These are phyloP conservation scores for Otocyon megalotis DNA, from an alignment of 2,113 vertebrate genomes.

Conservation along the genomic window DNA sequence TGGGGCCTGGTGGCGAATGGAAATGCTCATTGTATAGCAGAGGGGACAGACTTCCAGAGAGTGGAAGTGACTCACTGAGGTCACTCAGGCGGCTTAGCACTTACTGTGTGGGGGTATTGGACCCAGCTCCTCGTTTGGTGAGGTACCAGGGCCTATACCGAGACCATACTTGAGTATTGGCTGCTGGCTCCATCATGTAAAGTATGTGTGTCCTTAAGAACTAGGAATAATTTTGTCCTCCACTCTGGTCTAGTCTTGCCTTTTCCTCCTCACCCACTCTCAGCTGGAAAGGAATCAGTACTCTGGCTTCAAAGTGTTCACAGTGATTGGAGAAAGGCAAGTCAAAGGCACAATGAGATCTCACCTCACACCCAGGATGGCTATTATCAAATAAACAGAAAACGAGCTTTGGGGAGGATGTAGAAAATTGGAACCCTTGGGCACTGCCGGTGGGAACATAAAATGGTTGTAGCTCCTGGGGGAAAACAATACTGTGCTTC, in stretches of 20 bases:
- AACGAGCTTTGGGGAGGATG: neutral
- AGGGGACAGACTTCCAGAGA: neutral
- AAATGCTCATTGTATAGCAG: neutral
- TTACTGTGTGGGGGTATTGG: neutral
- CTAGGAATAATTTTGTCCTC: neutral
- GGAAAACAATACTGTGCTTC: neutral
- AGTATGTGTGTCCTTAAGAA: neutral
- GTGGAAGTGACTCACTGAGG: neutral
- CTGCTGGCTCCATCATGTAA: fast-evolving
- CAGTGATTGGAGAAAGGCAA: neutral
- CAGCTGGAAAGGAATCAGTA: neutral
- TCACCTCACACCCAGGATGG: neutral
- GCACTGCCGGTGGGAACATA: too few relatives aligned
- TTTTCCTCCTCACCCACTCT: too few relatives aligned
- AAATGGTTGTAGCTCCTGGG: neutral
- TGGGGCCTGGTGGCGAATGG: neutral
- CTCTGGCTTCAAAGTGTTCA: neutral
- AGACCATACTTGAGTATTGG: fast-evolving
- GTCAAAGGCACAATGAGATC: neutral
- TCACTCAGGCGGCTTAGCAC: fast-evolving
- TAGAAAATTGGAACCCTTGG: neutral
- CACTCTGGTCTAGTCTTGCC: neutral
- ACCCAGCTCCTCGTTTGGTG: neutral
- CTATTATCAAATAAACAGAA: neutral
- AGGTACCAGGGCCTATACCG: fast-evolving